Conservation (phyloP, 2,888 invertebrate genomes). For the Nomada ferruginata region DNA sequence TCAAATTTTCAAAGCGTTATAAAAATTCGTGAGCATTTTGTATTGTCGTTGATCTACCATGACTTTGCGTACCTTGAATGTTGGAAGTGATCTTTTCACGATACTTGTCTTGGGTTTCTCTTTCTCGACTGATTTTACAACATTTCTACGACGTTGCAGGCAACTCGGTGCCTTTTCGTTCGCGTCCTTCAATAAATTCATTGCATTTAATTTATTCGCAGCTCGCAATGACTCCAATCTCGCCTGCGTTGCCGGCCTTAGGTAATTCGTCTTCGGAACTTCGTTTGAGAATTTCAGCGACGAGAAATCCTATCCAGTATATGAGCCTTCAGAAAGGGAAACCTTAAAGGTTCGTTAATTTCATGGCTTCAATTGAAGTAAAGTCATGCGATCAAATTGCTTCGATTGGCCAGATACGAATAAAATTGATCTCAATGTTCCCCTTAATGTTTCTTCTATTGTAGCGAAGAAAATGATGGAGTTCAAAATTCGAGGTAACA, state of each 20-base stretch:
- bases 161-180: slow-evolving; percentile 49
- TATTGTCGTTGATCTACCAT: no score
- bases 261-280: slow-evolving; percentile 62
- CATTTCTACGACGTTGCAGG: slow-evolving; percentile 2
- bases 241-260: slow-evolving; percentile 42
- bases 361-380: not conserved
- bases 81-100: slow-evolving; percentile 26
- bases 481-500: no score
- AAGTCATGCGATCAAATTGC: not conserved
- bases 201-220: slow-evolving; percentile 51
- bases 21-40: no score
- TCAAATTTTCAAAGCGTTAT: no score
- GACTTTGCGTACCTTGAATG: slow-evolving; percentile 41
- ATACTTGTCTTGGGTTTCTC: not conserved
- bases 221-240: slow-evolving; percentile 49
- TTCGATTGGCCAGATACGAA: not conserved
- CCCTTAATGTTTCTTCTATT: no score
- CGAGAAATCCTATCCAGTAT: slow-evolving; percentile 49
- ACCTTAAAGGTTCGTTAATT: slow-evolving; percentile 33
- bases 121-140: not conserved
- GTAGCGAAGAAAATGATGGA: no score
- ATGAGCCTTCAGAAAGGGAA: slow-evolving; percentile 42
- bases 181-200: slow-evolving; percentile 41
- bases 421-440: no score
- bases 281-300: slow-evolving; percentile 18